Evolutionary conservation across 2,797 vertebrate genomes (phyloP).

Genomic region (Numenius phaeopus): DNA sequence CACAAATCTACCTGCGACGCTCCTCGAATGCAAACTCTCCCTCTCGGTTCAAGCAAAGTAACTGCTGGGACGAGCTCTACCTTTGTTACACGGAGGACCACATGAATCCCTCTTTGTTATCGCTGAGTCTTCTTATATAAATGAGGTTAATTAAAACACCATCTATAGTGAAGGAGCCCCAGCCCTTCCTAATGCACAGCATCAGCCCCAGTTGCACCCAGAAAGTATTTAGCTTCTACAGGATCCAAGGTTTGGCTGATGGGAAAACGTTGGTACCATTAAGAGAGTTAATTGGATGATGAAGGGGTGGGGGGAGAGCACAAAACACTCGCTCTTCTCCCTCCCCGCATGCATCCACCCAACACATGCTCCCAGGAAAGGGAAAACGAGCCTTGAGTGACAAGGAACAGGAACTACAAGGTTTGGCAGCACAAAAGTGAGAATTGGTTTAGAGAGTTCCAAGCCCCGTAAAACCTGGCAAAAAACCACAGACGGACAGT

Average conservation of each 20-base stretch:
- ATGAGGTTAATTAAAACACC: background rate
- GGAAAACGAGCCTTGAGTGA: accelerated
- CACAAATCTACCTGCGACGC: accelerated
- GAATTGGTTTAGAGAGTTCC: background rate
- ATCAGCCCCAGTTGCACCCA: accelerated
- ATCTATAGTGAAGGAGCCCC: background rate
- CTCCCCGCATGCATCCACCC: accelerated
- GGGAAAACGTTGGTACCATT: background rate
- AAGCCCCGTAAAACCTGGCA: accelerated
- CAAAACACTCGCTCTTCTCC: accelerated
- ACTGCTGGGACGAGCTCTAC: accelerated
- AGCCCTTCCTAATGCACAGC: background rate
- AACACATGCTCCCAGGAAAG: background rate
- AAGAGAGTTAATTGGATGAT: background rate
- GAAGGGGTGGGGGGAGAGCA: too few species aligned
- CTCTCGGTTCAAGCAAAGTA: accelerated
- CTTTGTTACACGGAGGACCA: accelerated
- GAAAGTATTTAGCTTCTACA: background rate
- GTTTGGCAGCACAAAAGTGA: accelerated
- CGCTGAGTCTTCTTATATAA: accelerated
- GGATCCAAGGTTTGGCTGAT: background rate
- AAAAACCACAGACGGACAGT: accelerated
- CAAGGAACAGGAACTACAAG: background rate
- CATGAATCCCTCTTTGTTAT: accelerated
- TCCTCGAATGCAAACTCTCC: accelerated